phyloP scores from a whole-genome alignment of 2,888 invertebrate species.

The Pogonocherus hispidulus region DNA sequence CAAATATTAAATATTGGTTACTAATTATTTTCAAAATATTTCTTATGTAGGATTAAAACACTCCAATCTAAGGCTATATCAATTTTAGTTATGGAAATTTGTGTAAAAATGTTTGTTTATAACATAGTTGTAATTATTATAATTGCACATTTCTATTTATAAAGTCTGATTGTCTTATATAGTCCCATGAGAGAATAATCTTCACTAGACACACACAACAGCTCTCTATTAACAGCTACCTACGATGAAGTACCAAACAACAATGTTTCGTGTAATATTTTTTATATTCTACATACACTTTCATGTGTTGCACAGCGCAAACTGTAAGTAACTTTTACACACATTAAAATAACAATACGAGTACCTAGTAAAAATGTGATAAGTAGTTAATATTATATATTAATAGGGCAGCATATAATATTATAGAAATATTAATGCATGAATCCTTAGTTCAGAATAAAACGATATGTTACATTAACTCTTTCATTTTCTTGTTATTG shows the following conservation, averaged over 20 bases:
- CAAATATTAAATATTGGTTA: no score
- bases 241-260: not conserved
- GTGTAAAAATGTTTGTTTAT: not conserved
- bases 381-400: no score
- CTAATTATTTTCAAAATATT: no score
- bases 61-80: not conserved
- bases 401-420: no score
- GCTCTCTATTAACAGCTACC: not conserved
- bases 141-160: slow-evolving; percentile 6
- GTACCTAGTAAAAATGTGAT: not conserved
- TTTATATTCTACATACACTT: slow-evolving; percentile 3
- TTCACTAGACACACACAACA: no score
- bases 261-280: slow-evolving; percentile 16
- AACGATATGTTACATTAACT: no score
- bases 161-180: not conserved
- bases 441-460: no score
- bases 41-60: no score
- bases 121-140: not conserved
- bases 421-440: no score
- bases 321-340: slow-evolving; percentile 4
- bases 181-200: not conserved
- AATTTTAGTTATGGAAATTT: not conserved
- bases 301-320: not conserved
- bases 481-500: no score
- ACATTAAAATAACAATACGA: not conserved